Evolutionary conservation across 1,140 invertebrate genomes (phyloP), one percentile per base, ranked within the genome.

Genomic region (Ostrea edulis): DNA sequence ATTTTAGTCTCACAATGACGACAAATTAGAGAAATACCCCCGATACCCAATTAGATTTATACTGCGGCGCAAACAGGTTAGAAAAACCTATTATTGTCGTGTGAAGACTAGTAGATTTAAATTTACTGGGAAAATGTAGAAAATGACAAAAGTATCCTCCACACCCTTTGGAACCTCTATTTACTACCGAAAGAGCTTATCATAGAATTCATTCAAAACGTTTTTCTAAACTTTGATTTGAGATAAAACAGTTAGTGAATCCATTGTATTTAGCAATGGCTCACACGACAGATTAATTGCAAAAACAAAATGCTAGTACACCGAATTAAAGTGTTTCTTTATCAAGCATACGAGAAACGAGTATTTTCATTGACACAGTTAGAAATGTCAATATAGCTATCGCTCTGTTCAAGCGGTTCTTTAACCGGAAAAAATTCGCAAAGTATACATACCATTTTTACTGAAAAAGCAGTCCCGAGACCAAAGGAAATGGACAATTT

Each of bases 31-130:
- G 17, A 29, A 29, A 25, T 29, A 25, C 68, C 68, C n/a, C 9
- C 68, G 29, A n/a, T 77, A 35, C 29, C 25, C 8, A 77, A 77
- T 77, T 77, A 77, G 68, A 77, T 77, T 77, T 35, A 77, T 14
- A 22, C 22, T 25, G 22, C 12, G 14, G 68, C 29, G 29, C 25
- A 25, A 22, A 77, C 25, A 22, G 9, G 29, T 8, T 77, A 35
- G 8, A 29, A 77, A 14, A 12, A 11, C 68, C 68, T 9, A 77
- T 77, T 25, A 35, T 25, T 35, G 35, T 77, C 11, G 68, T 25
- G 68, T 77, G 68, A 77, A 77, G 29, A 25, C 29, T 12, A 14
- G 22, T 77, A 29, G 22, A 22, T 44, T 35, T 77, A 14, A 29
- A 77, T 29, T 35, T 22, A 35, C 7, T 22, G 68, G 22, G 65